Evolutionary conservation across 2,888 invertebrate species (phyloP), one percentile per base, ranked within the genome.

Genomic region (Trilocha varians): DNA sequence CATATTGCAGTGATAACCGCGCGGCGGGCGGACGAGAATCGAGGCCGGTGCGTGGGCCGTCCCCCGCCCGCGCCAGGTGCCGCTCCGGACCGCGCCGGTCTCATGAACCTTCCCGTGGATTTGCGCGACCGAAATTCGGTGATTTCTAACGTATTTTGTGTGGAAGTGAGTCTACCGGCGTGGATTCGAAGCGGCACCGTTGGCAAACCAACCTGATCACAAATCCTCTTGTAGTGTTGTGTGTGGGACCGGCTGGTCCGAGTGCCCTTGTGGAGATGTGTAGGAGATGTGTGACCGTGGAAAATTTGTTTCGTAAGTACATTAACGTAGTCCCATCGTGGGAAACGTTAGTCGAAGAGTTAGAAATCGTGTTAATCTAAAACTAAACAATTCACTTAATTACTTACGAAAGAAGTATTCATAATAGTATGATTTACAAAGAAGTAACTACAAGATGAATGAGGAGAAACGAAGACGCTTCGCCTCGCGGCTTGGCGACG

Each of bases 61-160:
- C 85, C 83, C 74, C 78, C 83, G 76, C 83, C 79, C 79, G 77
- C 78, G 80, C 80, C 80, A 78, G 79, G 80, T 78, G 82, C 82
- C 86, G 85, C 88, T 87, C 88, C 85, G 87, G 84, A 84, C 88
- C 87, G 88, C 88, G 88, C 87, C 87, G 87, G 84, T 86, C 87
- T 87, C 83, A 80, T 65, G 73, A 83, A 76, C 83, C 82, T 79
- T 80, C 82, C 83, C 73, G 79, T 83, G 87, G 87, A 88, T 87
- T 85, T 86, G 86, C 84, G 79, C 82, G 77, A 79, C 83, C 79
- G 69, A 78, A 80, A 79, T 78, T 80, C 71, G 79, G 76, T 80
- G 77, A 67, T 79, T 78, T n/a, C 68, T 71, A 62, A 73, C 73
- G 71, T 73, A 75, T 72, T 79, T 73, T 67, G 71, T 71, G 84